Evolutionary conservation across 2,888 invertebrate genomes (phyloP), one percentile per base, ranked within the genome.

Genomic region (Frankliniella intonsa): DNA sequence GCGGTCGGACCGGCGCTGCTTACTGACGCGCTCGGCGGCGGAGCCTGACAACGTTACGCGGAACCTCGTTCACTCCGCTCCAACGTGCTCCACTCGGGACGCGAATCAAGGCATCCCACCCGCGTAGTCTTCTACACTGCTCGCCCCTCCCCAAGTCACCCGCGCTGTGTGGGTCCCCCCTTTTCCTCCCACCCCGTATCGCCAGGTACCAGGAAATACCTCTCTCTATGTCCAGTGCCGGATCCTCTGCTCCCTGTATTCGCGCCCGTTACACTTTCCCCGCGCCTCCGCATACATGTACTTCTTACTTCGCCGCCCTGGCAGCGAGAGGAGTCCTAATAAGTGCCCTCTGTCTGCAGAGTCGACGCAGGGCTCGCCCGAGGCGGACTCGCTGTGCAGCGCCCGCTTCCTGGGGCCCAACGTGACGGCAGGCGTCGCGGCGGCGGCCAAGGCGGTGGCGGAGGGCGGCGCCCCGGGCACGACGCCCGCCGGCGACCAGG

Each of bases 331-430:
- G 38, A 38, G 38, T 38, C 2, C 2, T 38, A 38, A n/a, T n/a
- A 38, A 38, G 38, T 38, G 38, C 38, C 38, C 38, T 62, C 14
- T 62, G 14, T 17, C 14, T 17, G 8, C 69, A 76, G 69, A 76
- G 25, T 76, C 69, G 69, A 76, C 69, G 25, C 69, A 76, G 69
- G 69, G 69, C 11, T 22, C n/a, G 22, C 69, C 69, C 22, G 69
- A 76, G 69, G 12, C 12, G 69, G 69, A 76, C 22, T 76, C 69
- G 69, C 69, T 76, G 69, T 76, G 69, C 25, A 76, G 69, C 69
- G 69, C 69, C 11, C 69, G 69, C 69, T 76, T 76, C 69, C 0
- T 25, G 22, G 69, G 69, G 11, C 69, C 69, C 69, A 76, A 76
- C 25, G 69, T 76, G 69, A 76, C 69, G 10, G 69, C 69, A 8